phyloP scores from a whole-genome alignment of 35 echinoderm and acorn worm species.

The Lytechinus variegatus region DNA sequence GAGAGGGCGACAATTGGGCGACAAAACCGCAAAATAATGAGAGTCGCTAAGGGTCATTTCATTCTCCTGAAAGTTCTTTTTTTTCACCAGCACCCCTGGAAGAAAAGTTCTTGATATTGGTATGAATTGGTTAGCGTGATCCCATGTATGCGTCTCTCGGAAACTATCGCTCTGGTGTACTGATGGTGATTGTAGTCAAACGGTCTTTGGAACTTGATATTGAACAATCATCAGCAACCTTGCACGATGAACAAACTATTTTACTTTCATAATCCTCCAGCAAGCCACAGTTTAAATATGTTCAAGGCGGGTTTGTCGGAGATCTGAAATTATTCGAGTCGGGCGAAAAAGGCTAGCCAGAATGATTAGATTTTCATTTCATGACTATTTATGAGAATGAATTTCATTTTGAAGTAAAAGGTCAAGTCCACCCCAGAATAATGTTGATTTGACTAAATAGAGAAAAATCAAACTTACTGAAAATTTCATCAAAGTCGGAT shows the following conservation, averaged over 20 bases:
- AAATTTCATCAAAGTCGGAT: too few relatives aligned
- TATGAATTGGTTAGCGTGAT: background rate
- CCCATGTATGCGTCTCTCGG: background rate
- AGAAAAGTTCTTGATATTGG: background rate
- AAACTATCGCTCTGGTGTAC: background rate
- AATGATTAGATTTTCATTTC: background rate
- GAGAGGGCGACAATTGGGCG: constrained; percentile 16
- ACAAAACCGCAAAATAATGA: constrained; percentile 28
- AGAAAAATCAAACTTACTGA: too few relatives aligned
- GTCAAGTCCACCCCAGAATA: background rate
- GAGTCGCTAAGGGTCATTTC: background rate
- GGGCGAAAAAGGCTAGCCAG: background rate
- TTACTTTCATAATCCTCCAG: background rate
- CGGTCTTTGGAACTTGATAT: background rate
- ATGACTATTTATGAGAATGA: background rate
- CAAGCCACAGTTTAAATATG: background rate
- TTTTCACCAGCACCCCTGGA: background rate
- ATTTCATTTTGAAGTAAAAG: background rate
- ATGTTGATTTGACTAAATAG: too few relatives aligned
- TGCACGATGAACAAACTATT: background rate
- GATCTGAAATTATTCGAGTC: background rate
- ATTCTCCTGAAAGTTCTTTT: background rate
- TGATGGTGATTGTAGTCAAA: background rate
- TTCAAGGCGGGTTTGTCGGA: background rate
- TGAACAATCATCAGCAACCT: background rate